Conservation (phyloP, 92 coral and sea anemone genomes). For the Parazoanthus swiftii region DNA sequence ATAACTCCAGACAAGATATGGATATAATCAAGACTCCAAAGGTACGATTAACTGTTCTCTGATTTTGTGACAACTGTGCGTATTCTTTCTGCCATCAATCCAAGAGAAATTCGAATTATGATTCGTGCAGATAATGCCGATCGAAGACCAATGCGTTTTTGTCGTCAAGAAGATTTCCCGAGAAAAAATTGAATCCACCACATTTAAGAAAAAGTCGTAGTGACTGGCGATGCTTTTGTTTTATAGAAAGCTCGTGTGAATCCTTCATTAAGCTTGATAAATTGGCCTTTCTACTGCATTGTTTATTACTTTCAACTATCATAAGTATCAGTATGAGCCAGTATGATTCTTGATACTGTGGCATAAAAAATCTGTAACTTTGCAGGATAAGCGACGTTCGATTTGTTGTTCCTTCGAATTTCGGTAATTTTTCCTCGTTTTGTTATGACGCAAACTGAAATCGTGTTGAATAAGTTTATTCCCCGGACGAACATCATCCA, state of each 20-base stretch:
- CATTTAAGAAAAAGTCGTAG: neutral
- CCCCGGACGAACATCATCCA: too few relatives aligned
- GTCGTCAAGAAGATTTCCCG: neutral
- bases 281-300: too few relatives aligned
- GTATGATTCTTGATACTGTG: too few relatives aligned
- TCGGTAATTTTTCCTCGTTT: too few relatives aligned
- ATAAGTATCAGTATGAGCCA: too few relatives aligned
- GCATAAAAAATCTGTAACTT: too few relatives aligned
- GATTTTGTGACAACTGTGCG: neutral
- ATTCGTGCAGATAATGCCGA: too few relatives aligned
- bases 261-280: neutral
- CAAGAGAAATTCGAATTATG: neutral
- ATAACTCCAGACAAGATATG: neutral
- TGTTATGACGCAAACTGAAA: too few relatives aligned
- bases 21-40: slow-evolving; percentile 43
- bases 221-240: neutral
- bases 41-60: neutral
- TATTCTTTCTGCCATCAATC: neutral
- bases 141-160: neutral
- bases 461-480: too few relatives aligned
- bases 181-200: neutral
- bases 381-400: too few relatives aligned
- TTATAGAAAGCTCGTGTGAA: neutral
- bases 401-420: too few relatives aligned
- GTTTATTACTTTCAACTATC: too few relatives aligned